Evolutionary conservation across 2,888 invertebrate species (phyloP), one percentile per base, ranked within the genome.

Genomic region (Pyrocoelia pectoralis): DNA sequence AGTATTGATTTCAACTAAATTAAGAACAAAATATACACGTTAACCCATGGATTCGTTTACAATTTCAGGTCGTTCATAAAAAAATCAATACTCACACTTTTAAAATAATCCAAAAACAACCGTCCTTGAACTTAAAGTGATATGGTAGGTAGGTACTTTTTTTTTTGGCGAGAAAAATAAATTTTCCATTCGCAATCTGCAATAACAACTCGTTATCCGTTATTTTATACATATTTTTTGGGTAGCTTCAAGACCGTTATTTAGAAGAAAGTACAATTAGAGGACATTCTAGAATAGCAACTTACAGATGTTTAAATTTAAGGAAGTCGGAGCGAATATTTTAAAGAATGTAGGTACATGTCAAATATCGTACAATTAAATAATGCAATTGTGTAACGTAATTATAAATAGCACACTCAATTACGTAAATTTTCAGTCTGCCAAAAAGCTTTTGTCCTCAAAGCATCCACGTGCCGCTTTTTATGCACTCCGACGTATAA

Each of bases 331-430:
- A n/a, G n/a, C n/a, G n/a, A n/a, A n/a, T n/a, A n/a, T n/a, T n/a
- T n/a, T n/a, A n/a, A n/a, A 24, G 24, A 24, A 24, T 24, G 24
- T 24, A 6, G 24, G 24, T 6, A 24, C 24, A 5, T 24, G 3
- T 24, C 24, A 24, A 3, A 3, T 24, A 6, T 24, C 24, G 6
- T 5, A 17, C n/a, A 46, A 46, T 46, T 46, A 46, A 46, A 46
- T 46, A 46, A 46, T 46, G 17, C 15, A 46, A 46, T 46, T 46
- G 46, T 46, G 46, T 46, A 46, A 46, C 15, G 17, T 15, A 43
- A 46, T 14, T 46, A 46, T 46, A 15, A 17, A 17, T 46, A 46
- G 46, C 3, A 46, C 46, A 5, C 13, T 46, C 17, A 17, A 17
- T 33, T 33, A 33, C 33, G 33, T 33, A 33, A n/a, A 33, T n/a